phyloP scores from a whole-genome alignment of 2,888 invertebrate species.

The Lycaena phlaeas region DNA sequence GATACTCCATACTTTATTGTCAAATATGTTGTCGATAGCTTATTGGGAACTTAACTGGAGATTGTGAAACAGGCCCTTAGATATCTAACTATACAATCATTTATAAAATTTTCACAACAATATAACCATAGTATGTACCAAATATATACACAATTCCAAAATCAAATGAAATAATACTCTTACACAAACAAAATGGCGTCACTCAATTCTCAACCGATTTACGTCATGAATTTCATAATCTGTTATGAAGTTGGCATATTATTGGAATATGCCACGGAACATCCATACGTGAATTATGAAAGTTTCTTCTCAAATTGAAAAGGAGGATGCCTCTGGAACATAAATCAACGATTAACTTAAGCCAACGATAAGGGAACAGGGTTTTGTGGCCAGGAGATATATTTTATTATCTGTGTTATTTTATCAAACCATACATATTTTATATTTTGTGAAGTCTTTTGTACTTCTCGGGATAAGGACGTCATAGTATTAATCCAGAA shows the following conservation, averaged over 20 bases:
- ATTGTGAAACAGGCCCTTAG: too few species aligned
- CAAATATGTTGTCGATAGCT: too few species aligned
- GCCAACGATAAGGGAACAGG: conserved; percentile 27
- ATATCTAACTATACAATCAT: too few species aligned
- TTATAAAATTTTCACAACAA: too few species aligned
- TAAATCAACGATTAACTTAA: conserved; percentile 49
- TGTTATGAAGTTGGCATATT: not conserved
- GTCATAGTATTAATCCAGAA: too few species aligned
- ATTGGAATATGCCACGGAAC: not conserved
- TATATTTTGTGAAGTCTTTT: too few species aligned
- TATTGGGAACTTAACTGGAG: too few species aligned
- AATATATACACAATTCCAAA: too few species aligned
- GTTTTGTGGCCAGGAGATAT: conserved; percentile 23
- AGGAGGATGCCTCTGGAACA: conserved; percentile 27
- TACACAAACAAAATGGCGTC: not conserved
- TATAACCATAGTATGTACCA: too few species aligned
- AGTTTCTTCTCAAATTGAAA: conserved; percentile 5
- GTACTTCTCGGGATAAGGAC: too few species aligned
- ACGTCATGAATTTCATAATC: not conserved
- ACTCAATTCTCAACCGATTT: not conserved
- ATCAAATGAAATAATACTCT: too few species aligned
- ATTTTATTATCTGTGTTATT: conserved; percentile 5
- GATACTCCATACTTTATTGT: too few species aligned
- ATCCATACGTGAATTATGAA: conserved; percentile 1
- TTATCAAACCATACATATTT: not conserved